Percentiles rank a stretch among this genome's conserved stretches.
These are phyloP conservation scores for Vandiemenella viatica DNA, from an alignment of 2,888 invertebrate genomes.

Conservation along the genomic window DNA sequence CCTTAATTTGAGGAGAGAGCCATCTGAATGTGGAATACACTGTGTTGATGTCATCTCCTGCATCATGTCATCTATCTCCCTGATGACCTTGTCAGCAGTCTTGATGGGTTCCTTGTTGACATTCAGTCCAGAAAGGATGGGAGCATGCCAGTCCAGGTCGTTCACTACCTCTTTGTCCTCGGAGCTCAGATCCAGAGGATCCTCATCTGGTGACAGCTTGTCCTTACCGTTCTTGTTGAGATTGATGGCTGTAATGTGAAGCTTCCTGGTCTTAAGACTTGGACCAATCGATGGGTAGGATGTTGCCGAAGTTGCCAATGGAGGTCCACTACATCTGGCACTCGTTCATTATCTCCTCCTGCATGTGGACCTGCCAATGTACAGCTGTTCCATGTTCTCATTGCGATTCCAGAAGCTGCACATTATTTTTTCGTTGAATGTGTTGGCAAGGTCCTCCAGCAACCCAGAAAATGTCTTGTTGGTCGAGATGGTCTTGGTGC, in stretches of 20 bases:
- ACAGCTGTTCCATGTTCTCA: constrained; percentile 91
- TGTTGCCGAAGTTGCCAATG: too few relatives aligned
- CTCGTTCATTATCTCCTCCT: constrained; percentile 99
- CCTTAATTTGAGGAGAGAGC: constrained; percentile 55
- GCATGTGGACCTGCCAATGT: constrained; percentile 91
- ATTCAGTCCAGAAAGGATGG: constrained; percentile 57
- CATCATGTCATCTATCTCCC: constrained; percentile 98
- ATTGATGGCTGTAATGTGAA: too few relatives aligned
- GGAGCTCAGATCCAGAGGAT: constrained; percentile 72
- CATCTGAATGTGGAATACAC: constrained; percentile 51
- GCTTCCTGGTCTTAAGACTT: too few relatives aligned
- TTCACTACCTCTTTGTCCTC: constrained; percentile 94
- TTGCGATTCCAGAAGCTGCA: constrained; percentile 97
- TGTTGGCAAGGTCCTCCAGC: constrained; percentile 94
- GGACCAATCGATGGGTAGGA: too few relatives aligned
- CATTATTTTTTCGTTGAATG: constrained; percentile 97
- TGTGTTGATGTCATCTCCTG: constrained; percentile 51
- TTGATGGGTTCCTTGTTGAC: constrained; percentile 68
- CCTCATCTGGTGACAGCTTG: constrained; percentile 33
- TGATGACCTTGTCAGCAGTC: constrained; percentile 90
- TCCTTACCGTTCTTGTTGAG: too few relatives aligned
- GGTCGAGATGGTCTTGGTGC: constrained; percentile 5
- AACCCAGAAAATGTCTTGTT: constrained; percentile 88
- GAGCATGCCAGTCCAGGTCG: constrained; percentile 94
- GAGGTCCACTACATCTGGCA: too few relatives aligned